Percentiles rank a stretch among this genome's conserved stretches.
Evolutionary conservation across 2,113 vertebrate genomes (phyloP).

Genomic region (Cichladusa arquata): DNA sequence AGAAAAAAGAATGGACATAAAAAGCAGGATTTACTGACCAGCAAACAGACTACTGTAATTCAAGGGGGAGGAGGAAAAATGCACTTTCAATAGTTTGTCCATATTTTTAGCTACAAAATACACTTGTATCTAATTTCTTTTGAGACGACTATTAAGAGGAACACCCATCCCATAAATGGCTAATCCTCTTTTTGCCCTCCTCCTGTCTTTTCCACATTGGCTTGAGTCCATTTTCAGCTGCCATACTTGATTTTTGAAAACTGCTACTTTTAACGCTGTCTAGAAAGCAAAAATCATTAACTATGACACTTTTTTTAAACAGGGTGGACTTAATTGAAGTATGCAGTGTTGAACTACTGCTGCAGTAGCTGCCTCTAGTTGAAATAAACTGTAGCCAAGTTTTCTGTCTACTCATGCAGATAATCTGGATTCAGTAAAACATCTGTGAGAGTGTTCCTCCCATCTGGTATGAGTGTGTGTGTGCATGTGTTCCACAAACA

Average conservation of each 20-base stretch:
- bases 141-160: slow-evolving; percentile 14
- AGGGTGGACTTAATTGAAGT: slow-evolving; percentile 74
- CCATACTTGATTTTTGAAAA: slow-evolving; percentile 53
- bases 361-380: slow-evolving; percentile 73
- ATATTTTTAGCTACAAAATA: slow-evolving; percentile 49
- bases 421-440: slow-evolving; percentile 57
- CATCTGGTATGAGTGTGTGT: slow-evolving; percentile 28
- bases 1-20: background rate
- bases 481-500: slow-evolving; percentile 23
- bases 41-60: slow-evolving; percentile 58
- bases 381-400: slow-evolving; percentile 67
- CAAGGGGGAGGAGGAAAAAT: slow-evolving; percentile 68
- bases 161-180: slow-evolving; percentile 5
- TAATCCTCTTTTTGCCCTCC: slow-evolving; percentile 26
- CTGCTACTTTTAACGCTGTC: slow-evolving; percentile 17
- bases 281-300: slow-evolving; percentile 39
- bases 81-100: slow-evolving; percentile 73
- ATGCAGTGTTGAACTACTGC: slow-evolving; percentile 70
- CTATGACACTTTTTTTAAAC: slow-evolving; percentile 74
- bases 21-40: slow-evolving; percentile 69
- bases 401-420: slow-evolving; percentile 65
- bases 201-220: slow-evolving; percentile 10
- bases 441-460: slow-evolving; percentile 31
- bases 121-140: background rate
- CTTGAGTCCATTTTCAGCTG: slow-evolving; percentile 57